phyloP scores from a whole-genome alignment of 1,140 invertebrate genomes.

The Campoletis sonorensis region DNA sequence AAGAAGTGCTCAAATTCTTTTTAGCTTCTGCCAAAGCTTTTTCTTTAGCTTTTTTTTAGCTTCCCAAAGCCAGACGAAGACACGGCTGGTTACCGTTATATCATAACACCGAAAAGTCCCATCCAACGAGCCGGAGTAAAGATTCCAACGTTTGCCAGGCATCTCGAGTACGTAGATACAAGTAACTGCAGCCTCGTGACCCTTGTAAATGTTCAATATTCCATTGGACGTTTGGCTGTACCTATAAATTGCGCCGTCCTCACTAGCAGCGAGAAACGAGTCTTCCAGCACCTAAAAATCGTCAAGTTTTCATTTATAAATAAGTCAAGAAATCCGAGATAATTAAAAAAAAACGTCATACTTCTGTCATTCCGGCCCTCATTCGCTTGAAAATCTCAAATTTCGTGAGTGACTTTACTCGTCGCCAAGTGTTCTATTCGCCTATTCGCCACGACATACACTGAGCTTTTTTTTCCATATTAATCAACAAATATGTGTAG shows the following conservation, averaged over 20 bases:
- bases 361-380: not conserved
- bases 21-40: too few species aligned
- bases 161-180: slow-evolving; percentile 75
- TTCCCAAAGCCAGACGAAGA: too few species aligned
- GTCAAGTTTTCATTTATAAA: slow-evolving; percentile 27
- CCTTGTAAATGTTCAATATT: slow-evolving; percentile 73
- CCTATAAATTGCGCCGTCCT: slow-evolving; percentile 73
- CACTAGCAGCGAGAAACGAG: slow-evolving; percentile 74
- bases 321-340: too few species aligned
- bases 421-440: too few species aligned
- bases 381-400: not conserved
- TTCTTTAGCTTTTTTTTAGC: too few species aligned
- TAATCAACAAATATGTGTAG: too few species aligned
- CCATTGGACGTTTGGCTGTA: slow-evolving; percentile 71
- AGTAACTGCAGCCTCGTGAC: slow-evolving; percentile 78
- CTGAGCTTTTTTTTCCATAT: too few species aligned
- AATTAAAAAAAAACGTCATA: not conserved
- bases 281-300: slow-evolving; percentile 71
- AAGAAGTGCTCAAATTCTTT: too few species aligned
- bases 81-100: slow-evolving; percentile 76
- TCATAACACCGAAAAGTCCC: slow-evolving; percentile 79
- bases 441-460: too few species aligned
- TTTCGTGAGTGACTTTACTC: too few species aligned
- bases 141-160: slow-evolving; percentile 65
- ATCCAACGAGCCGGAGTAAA: slow-evolving; percentile 80